These are phyloP conservation scores for Laupala kohalensis DNA, from an alignment of 1,140 invertebrate species.

Conservation along the genomic window DNA sequence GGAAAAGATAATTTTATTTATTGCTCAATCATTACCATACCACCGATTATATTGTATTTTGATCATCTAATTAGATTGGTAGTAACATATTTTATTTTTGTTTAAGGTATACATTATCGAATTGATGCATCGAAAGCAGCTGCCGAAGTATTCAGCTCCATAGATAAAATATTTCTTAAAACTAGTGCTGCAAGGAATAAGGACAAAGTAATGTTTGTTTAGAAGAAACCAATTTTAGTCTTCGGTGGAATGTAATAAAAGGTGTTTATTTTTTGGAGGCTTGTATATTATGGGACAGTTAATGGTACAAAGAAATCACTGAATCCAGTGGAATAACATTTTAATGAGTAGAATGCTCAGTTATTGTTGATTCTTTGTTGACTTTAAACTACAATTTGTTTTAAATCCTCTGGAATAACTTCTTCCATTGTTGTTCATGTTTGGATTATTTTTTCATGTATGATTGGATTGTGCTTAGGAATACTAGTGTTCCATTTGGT, in stretches of 20 bases:
- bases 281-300: not conserved
- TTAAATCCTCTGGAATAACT: too few species aligned
- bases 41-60: too few species aligned
- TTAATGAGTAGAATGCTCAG: not conserved
- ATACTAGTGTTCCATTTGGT: too few species aligned
- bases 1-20: constrained; percentile 5
- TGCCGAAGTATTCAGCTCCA: constrained; percentile 56
- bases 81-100: too few species aligned
- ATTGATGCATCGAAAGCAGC: constrained; percentile 61
- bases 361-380: not conserved
- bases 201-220: constrained; percentile 6
- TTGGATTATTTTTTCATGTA: too few species aligned
- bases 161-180: constrained; percentile 53
- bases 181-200: constrained; percentile 1
- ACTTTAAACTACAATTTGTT: too few species aligned
- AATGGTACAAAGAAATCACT: not conserved
- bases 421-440: too few species aligned
- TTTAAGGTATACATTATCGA: constrained; percentile 58
- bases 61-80: too few species aligned
- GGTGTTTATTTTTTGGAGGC: not conserved
- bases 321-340: not conserved
- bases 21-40: not conserved
- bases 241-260: not conserved
- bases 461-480: too few species aligned
- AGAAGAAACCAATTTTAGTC: not conserved